Evolutionary conservation across 2,888 invertebrate genomes (phyloP).

Genomic region (Polydrusus pterygomalis): DNA sequence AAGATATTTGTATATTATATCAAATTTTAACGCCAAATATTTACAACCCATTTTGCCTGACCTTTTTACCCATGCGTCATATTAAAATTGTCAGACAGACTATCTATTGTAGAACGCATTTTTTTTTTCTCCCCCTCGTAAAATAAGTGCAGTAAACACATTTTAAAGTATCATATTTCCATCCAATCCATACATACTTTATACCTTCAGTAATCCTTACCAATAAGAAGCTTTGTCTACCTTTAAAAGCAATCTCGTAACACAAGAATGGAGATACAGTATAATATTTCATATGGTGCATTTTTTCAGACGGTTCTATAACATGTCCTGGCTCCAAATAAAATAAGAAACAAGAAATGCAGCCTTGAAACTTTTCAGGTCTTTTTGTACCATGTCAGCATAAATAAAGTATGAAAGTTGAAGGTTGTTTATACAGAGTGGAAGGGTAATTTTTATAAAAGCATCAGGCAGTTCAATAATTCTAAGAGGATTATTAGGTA

Average conservation of each 20-base stretch:
- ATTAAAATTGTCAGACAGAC: too few relatives aligned
- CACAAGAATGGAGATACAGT: constrained; percentile 47
- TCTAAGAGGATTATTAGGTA: too few relatives aligned
- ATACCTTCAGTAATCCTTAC: constrained; percentile 34
- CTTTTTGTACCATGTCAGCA: background rate
- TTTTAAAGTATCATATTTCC: constrained; percentile 22
- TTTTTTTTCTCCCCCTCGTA: background rate
- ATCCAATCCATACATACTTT: constrained; percentile 14
- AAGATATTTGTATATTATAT: too few relatives aligned
- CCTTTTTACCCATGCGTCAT: too few relatives aligned
- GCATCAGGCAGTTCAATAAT: too few relatives aligned
- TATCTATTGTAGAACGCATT: background rate
- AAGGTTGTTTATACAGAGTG: constrained; percentile 1
- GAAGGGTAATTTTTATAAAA: background rate
- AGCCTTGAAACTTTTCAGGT: constrained; percentile 28
- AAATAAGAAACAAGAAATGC: constrained; percentile 28
- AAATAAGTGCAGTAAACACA: background rate
- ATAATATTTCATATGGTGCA: constrained; percentile 44
- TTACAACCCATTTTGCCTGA: too few relatives aligned
- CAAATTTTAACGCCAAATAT: too few relatives aligned
- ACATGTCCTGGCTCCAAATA: constrained; percentile 27
- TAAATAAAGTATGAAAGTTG: constrained; percentile 15
- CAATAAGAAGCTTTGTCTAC: constrained; percentile 49
- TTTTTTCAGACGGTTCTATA: constrained; percentile 27
- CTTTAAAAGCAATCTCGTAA: constrained; percentile 46